A percentile compares a stretch with the other conserved stretches of the same genome.
Evolutionary conservation across 2,113 vertebrate species (phyloP).

Genomic region (Pseudopipra pipra): DNA sequence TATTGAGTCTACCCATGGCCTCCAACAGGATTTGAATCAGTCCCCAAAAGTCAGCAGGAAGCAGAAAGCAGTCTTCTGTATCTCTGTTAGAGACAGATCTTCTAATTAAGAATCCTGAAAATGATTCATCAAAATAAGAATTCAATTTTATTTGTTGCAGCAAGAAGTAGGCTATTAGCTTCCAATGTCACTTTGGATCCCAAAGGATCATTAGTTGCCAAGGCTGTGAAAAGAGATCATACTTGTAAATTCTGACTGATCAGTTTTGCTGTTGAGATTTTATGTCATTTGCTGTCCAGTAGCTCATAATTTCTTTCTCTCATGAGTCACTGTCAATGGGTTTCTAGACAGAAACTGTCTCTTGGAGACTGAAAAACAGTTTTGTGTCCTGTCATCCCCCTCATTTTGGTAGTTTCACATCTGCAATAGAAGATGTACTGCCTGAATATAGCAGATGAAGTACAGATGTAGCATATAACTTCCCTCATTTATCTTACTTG

Average conservation of each 20-base stretch:
- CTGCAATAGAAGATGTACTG: not conserved
- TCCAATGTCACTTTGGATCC: not conserved
- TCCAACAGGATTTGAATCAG: not conserved
- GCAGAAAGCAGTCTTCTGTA: not conserved
- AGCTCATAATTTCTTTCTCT: not conserved
- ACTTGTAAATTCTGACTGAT: not conserved
- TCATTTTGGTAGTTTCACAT: not conserved
- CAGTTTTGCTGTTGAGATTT: constrained; percentile 3
- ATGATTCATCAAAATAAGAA: not conserved
- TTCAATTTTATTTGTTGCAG: not conserved
- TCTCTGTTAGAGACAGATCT: not conserved
- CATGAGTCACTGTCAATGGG: not conserved
- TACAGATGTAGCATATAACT: not conserved
- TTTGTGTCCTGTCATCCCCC: not conserved
- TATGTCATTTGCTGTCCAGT: not conserved
- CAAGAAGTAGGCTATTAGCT: constrained; percentile 12
- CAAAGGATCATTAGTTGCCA: not conserved
- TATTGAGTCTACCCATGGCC: not conserved
- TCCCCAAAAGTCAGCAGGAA: not conserved
- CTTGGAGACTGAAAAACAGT: not conserved
- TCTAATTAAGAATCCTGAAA: constrained; percentile 16
- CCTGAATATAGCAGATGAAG: not conserved
- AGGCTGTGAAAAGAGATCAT: not conserved
- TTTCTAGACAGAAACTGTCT: not conserved
- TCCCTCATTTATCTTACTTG: not conserved